Evolutionary conservation across 2,888 invertebrate species (phyloP), one percentile per base, ranked within the genome.

Genomic region (Globia sparganii): DNA sequence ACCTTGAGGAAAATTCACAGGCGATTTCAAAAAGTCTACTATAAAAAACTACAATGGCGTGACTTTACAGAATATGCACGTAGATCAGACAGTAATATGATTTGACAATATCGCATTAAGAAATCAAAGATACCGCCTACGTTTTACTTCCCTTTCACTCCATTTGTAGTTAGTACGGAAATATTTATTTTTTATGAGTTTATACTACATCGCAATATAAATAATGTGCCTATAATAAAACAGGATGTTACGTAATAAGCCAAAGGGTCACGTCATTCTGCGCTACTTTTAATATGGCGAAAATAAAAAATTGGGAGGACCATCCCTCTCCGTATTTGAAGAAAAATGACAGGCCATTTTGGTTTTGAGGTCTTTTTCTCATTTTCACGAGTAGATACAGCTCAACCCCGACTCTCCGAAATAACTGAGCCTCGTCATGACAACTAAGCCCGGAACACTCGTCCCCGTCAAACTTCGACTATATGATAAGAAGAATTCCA

Each of bases 101-200:
- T 66, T 80, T 59, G 59, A 74, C 59, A 75, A 75, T 37, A 40
- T 34, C 13, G 25, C 34, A 56, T 77, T 71, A 21, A 25, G 77
- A 77, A 80, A 82, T 71, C 37, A 56, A 77, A 71, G 37, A 69
- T 37, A 70, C 37, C 77, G 40, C 65, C 65, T 13, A 71, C 66
- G 21, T 62, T 70, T 28, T 46, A 75, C 34, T 77, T 77, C 40
- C 83, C 80, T 80, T 80, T 80, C 84, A 70, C 84, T 80, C 69
- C 80, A 70, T 84, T 81, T 84, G 65, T 37, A 80, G 46, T 62
- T 37, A 80, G 46, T 62, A 5, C 73, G 69, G 69, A 84, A 62
- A 73, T 70, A 70, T 70, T 40, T 56, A 65, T 56, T 83, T 65
- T 83, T 66, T 65, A 78, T 40, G 43, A 66, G 31, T 82, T 72